A percentile compares a stretch with the other conserved stretches of the same genome.
phyloP scores from a whole-genome alignment of 2,888 invertebrate species.

The Acleris sparsana region DNA sequence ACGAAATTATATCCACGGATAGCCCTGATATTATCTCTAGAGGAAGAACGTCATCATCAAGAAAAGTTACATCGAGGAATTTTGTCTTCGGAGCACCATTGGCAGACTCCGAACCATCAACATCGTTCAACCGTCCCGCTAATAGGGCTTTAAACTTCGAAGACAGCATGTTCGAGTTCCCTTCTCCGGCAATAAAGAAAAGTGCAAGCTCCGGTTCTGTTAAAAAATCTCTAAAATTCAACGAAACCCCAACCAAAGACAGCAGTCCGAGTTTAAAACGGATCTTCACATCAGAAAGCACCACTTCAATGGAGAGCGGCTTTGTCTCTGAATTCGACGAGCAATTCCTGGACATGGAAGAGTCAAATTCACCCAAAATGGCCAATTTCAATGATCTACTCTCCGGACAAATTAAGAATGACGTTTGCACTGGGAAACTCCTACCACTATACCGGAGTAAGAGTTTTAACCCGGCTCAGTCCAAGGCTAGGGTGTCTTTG shows the following conservation, averaged over 20 bases:
- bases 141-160: conserved; percentile 71
- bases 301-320: conserved; percentile 73
- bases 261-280: conserved; percentile 57
- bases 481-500: conserved; percentile 56
- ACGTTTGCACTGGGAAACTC: conserved; percentile 46
- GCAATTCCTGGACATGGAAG: conserved; percentile 70
- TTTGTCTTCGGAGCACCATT: conserved; percentile 77
- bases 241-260: conserved; percentile 61
- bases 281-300: conserved; percentile 66
- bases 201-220: conserved; percentile 51
- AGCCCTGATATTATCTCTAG: conserved; percentile 76
- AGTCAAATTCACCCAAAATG: conserved; percentile 71
- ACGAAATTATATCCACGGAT: conserved; percentile 79
- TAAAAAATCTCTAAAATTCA: conserved; percentile 72
- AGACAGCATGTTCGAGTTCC: conserved; percentile 71
- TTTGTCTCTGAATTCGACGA: conserved; percentile 78
- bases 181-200: conserved; percentile 64
- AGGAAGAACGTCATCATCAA: conserved; percentile 56
- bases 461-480: conserved; percentile 62
- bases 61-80: conserved; percentile 64
- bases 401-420: conserved; percentile 67
- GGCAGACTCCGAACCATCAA: conserved; percentile 67
- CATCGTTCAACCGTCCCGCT: conserved; percentile 71
- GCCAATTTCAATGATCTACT: conserved; percentile 67
- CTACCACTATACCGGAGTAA: conserved; percentile 61